Evolutionary conservation across 1,140 invertebrate species (phyloP), one percentile per base, ranked within the genome.

Genomic region (Phthorimaea operculella): DNA sequence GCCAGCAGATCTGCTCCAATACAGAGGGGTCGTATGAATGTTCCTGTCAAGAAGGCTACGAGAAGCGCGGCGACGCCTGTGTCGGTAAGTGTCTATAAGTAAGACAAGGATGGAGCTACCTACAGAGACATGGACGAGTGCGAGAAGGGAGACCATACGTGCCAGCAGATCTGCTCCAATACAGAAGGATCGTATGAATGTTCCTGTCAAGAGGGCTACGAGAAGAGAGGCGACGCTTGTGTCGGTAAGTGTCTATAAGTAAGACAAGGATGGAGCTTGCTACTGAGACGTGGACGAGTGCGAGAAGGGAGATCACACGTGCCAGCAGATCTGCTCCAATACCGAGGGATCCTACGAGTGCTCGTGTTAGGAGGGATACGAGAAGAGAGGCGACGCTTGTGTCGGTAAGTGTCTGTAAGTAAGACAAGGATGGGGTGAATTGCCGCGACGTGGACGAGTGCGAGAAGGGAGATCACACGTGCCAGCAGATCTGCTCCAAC

Each of bases 61-160:
- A 87, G 57, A 89, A 93, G 80, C 79, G 89, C 36, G 92, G 92
- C 1, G 92, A 93, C 64, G 89, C 91, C 55, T 94, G 93, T 74
- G 87, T 91, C 57, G 93, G 93, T 94, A 71, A 79, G 80, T 68
- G 42, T n/a, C n/a, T n/a, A n/a, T n/a, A n/a, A n/a, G n/a, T n/a
- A n/a, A n/a, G n/a, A n/a, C n/a, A n/a, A n/a, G n/a, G n/a, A n/a
- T n/a, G n/a, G 92, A 11, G 86, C 91, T 11, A 91, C 90, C 39
- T 97, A 94, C 76, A 87, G 90, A 55, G 94, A 96, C 76, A 76
- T 96, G 53, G 93, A 96, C 81, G 95, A 96, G 79, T 96, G 95
- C 76, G 86, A 88, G 1, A 91, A 90, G 1, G 90, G 90, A 16
- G 89, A 90, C 57, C 93, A 96, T 74, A 88, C 92, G 15, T 96